These are phyloP conservation scores for Brachionus angularis DNA, from an alignment of 1,140 invertebrate genomes.

Conservation along the genomic window DNA sequence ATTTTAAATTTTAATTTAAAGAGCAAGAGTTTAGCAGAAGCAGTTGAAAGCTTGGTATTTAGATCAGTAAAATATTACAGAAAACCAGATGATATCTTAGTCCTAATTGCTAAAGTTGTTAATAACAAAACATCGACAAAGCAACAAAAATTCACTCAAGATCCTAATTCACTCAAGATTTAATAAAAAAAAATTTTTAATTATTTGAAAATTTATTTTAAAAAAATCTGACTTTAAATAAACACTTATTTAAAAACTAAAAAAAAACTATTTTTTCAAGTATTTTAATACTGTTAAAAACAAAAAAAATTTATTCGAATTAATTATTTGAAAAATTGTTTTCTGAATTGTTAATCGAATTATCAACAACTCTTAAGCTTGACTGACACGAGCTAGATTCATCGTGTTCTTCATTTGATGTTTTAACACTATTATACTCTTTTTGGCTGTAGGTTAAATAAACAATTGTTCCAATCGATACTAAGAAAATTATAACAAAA, in stretches of 20 bases:
- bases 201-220: not conserved
- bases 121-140: conserved; percentile 21
- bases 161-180: not conserved
- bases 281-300: too few species aligned
- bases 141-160: conserved; percentile 1
- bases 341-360: conserved; percentile 8
- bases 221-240: not conserved
- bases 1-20: not conserved
- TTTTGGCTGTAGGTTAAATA: conserved; percentile 28
- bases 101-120: conserved; percentile 67
- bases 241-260: too few species aligned
- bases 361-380: too few species aligned
- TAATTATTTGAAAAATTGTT: too few species aligned
- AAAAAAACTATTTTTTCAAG: not conserved
- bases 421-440: conserved; percentile 29
- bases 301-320: too few species aligned
- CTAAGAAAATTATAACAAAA: conserved; percentile 15
- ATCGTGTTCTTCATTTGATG: too few species aligned
- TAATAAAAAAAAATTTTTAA: conserved; percentile 16
- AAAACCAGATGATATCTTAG: conserved; percentile 95
- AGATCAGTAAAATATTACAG: conserved; percentile 61
- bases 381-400: conserved; percentile 18
- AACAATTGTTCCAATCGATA: conserved; percentile 26
- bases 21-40: conserved; percentile 18
- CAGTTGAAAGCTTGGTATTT: conserved; percentile 18